A percentile compares a stretch with the other conserved stretches of the same genome.
These are phyloP conservation scores for Australoheros scitulus DNA, from an alignment of 2,113 vertebrate genomes.

Conservation along the genomic window DNA sequence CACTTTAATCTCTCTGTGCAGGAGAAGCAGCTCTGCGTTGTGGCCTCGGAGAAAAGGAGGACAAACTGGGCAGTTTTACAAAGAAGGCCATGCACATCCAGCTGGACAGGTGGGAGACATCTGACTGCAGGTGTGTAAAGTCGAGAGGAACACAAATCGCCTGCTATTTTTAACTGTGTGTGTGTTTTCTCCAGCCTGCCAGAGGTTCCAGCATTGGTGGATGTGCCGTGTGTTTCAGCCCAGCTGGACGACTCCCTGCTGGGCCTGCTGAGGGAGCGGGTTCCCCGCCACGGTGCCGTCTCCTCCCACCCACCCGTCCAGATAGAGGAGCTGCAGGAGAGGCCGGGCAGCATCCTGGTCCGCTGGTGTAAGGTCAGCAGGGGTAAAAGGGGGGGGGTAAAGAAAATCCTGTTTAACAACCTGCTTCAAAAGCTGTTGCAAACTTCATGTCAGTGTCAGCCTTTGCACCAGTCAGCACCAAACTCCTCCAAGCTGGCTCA, in stretches of 20 bases:
- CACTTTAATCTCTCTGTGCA: slow-evolving; percentile 54
- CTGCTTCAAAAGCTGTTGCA: no score
- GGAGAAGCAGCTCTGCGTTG: slow-evolving; percentile 91
- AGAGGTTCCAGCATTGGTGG: slow-evolving; percentile 95
- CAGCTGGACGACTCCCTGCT: slow-evolving; percentile 94
- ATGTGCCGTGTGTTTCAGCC: slow-evolving; percentile 94
- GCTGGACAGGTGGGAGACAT: slow-evolving; percentile 88
- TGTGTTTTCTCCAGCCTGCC: slow-evolving; percentile 85
- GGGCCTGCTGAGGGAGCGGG: slow-evolving; percentile 85
- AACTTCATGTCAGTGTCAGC: not conserved
- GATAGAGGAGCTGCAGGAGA: slow-evolving; percentile 93
- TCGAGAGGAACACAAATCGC: rapidly evolving
- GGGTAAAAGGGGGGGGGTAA: not conserved
- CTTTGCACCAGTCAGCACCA: not conserved
- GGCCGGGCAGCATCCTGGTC: slow-evolving; percentile 92
- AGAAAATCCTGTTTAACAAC: no score
- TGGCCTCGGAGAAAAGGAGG: slow-evolving; percentile 85
- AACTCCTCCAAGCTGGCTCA: not conserved
- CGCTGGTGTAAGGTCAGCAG: slow-evolving; percentile 93
- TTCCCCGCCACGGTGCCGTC: slow-evolving; percentile 88
- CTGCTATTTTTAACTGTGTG: not conserved
- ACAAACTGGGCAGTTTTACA: slow-evolving; percentile 91
- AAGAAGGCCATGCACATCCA: slow-evolving; percentile 98
- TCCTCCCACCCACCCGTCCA: slow-evolving; percentile 93
- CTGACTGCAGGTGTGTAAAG: not conserved